Conservation (phyloP, 1,140 invertebrate genomes). For the Octopus sinensis region DNA sequence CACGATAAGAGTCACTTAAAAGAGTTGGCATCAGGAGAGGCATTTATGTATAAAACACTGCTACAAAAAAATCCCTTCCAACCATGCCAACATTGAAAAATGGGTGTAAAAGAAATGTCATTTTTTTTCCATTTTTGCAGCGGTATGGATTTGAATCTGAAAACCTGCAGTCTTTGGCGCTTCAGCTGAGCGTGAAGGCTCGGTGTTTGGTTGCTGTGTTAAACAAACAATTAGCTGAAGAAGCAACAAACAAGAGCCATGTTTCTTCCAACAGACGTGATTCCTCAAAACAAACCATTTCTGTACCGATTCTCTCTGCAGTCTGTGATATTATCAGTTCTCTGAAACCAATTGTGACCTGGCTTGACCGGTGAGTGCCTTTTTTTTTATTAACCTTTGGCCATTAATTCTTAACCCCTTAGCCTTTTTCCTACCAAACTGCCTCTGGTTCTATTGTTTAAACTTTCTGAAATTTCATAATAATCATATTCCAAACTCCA, state of each 20-base stretch:
- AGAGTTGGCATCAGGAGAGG: too few relatives aligned
- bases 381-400: background rate
- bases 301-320: constrained; percentile 76
- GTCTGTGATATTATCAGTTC: constrained; percentile 77
- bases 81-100: too few relatives aligned
- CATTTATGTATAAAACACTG: too few relatives aligned
- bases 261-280: constrained; percentile 23
- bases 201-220: constrained; percentile 71
- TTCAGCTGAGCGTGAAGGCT: constrained; percentile 79
- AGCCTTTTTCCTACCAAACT: too few relatives aligned
- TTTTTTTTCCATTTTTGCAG: constrained; percentile 60
- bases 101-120: too few relatives aligned
- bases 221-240: constrained; percentile 37
- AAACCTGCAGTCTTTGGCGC: constrained; percentile 82
- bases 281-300: constrained; percentile 59
- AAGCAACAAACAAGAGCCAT: constrained; percentile 45
- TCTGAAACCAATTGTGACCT: constrained; percentile 83
- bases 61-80: too few relatives aligned
- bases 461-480: too few relatives aligned
- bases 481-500: too few relatives aligned
- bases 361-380: constrained; percentile 70
- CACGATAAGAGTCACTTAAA: too few relatives aligned
- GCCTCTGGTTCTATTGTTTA: too few relatives aligned
- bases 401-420: too few relatives aligned
- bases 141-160: constrained; percentile 87